phyloP scores from a whole-genome alignment of 2,888 invertebrate species.

The Sarcophaga variegata region DNA sequence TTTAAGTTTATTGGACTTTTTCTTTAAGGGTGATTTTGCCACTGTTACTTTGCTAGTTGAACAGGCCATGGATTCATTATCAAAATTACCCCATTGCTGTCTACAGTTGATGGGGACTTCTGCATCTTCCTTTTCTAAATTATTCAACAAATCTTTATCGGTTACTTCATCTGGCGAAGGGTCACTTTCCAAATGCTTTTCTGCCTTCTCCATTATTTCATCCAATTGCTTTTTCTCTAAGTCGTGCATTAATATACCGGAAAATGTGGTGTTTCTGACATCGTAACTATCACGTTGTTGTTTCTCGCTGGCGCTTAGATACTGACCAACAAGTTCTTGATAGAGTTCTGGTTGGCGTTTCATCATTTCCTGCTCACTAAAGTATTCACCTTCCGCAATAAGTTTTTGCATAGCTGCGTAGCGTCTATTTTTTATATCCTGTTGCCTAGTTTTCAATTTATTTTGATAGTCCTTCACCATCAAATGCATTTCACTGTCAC shows the following conservation, averaged over 20 bases:
- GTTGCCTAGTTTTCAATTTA: slow-evolving; percentile 83
- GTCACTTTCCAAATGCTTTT: slow-evolving; percentile 78
- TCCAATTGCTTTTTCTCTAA: slow-evolving; percentile 89
- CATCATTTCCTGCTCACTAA: slow-evolving; percentile 97
- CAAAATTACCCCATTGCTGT: slow-evolving; percentile 84
- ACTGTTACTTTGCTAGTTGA: slow-evolving; percentile 71
- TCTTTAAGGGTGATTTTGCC: background rate
- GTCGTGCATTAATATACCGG: slow-evolving; percentile 90
- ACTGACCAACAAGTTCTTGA: slow-evolving; percentile 94
- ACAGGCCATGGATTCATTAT: slow-evolving; percentile 79
- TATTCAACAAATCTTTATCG: slow-evolving; percentile 8
- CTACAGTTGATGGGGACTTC: slow-evolving; percentile 78
- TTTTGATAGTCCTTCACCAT: slow-evolving; percentile 85
- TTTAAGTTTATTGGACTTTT: slow-evolving; percentile 15
- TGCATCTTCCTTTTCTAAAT: slow-evolving; percentile 26
- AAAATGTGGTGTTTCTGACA: slow-evolving; percentile 84
- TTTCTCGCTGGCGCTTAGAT: slow-evolving; percentile 90
- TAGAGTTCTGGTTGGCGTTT: slow-evolving; percentile 93
- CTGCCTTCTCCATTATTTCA: slow-evolving; percentile 82
- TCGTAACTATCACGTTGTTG: slow-evolving; percentile 85
- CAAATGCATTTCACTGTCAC: slow-evolving; percentile 84
- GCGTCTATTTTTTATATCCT: slow-evolving; percentile 89
- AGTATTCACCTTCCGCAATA: slow-evolving; percentile 86
- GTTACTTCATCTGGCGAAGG: background rate
- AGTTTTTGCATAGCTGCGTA: slow-evolving; percentile 91